These are phyloP conservation scores for Calameuta pallipes DNA, from an alignment of 2,888 invertebrate genomes.

Conservation along the genomic window DNA sequence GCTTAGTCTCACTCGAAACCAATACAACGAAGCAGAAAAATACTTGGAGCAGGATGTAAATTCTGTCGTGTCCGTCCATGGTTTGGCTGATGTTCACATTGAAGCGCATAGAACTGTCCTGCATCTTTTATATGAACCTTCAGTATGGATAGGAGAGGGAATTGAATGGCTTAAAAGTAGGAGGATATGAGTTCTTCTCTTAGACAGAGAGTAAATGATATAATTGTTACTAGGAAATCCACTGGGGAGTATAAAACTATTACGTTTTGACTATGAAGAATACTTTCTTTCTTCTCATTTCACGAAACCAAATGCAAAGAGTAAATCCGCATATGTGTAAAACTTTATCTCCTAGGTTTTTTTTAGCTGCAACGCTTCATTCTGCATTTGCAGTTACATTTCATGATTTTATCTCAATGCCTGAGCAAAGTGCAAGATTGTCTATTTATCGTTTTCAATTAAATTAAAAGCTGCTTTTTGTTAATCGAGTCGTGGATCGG, in stretches of 20 bases:
- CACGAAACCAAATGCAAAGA: background rate
- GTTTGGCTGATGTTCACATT: background rate
- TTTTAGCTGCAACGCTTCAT: background rate
- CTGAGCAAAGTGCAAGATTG: background rate
- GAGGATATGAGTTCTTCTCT: background rate
- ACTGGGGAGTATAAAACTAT: background rate
- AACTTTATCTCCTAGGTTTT: background rate
- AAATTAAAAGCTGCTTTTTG: background rate
- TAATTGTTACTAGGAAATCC: background rate
- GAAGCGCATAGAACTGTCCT: background rate
- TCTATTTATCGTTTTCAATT: background rate
- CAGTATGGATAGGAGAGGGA: background rate
- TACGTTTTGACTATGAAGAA: background rate
- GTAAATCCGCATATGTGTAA: background rate
- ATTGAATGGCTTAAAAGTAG: background rate
- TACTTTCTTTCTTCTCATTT: background rate
- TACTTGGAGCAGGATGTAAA: background rate
- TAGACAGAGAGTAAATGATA: background rate
- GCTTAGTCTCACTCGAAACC: background rate
- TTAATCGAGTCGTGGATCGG: background rate
- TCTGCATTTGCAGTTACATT: background rate
- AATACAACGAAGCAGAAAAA: background rate
- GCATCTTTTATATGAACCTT: conserved; percentile 4
- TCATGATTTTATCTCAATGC: background rate
- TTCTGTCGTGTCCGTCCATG: background rate